Evolutionary conservation across 2,888 invertebrate genomes (phyloP).

Genomic region (Acronicta alni): DNA sequence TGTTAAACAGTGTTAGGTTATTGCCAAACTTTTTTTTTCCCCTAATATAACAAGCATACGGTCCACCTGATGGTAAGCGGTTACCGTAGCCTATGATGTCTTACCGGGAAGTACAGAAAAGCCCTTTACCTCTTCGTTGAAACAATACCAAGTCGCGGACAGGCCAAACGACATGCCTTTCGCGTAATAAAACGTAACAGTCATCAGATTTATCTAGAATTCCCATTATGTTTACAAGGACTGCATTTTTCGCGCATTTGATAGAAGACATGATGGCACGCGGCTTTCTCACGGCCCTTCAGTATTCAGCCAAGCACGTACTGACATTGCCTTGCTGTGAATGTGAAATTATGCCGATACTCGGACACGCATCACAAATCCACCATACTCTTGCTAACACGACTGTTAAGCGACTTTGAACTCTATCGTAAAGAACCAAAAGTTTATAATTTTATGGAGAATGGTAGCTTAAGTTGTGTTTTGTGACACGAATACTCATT

Average conservation of each 20-base stretch:
- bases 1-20: no score
- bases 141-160: not conserved
- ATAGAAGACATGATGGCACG: conserved; percentile 69
- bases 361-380: conserved; percentile 58
- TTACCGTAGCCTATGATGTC: no score
- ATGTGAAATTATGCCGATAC: conserved; percentile 79
- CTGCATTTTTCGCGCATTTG: conserved; percentile 61
- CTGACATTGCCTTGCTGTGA: conserved; percentile 66
- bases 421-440: conserved; percentile 37
- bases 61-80: no score
- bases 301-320: conserved; percentile 68
- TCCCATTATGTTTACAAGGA: conserved; percentile 49
- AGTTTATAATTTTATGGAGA: conserved; percentile 12
- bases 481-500: conserved; percentile 68
- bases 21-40: no score
- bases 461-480: conserved; percentile 33
- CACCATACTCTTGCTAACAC: conserved; percentile 41
- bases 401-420: conserved; percentile 37
- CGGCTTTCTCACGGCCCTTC: conserved; percentile 81
- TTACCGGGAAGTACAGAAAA: no score
- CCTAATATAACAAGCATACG: no score
- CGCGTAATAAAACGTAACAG: conserved; percentile 33
- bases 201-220: conserved; percentile 39
- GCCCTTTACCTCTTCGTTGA: not conserved
- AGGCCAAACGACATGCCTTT: not conserved